Percentiles rank a stretch among this genome's conserved stretches.
These are phyloP conservation scores for Genyomyrus donnyi DNA, from an alignment of 2,113 vertebrate genomes.

Conservation along the genomic window DNA sequence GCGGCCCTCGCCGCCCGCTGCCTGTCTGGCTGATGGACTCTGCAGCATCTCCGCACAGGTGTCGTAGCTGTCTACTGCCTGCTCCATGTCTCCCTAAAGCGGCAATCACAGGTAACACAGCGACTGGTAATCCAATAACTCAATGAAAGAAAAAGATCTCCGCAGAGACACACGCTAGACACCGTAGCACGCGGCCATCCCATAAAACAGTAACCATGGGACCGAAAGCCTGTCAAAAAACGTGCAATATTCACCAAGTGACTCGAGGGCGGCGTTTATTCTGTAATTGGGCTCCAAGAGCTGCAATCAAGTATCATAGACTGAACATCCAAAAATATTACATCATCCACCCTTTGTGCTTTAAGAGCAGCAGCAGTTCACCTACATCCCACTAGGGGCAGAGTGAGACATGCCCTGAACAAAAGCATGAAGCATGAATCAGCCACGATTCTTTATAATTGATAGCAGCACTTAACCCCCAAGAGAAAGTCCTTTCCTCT, in stretches of 20 bases:
- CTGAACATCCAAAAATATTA: background rate
- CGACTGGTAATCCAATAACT: background rate
- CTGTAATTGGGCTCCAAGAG: background rate
- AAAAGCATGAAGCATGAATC: background rate
- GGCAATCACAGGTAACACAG: background rate
- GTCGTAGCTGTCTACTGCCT: slow-evolving; percentile 88
- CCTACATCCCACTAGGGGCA: background rate
- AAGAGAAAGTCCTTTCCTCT: background rate
- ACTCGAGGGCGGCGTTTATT: background rate
- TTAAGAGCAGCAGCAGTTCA: background rate
- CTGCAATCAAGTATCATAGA: background rate
- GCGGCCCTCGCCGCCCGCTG: slow-evolving; percentile 48
- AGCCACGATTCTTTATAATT: background rate
- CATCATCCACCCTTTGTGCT: background rate
- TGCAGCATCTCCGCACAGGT: slow-evolving; percentile 83
- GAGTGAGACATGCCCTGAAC: background rate
- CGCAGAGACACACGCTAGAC: background rate
- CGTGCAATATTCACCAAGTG: background rate
- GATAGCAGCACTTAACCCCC: background rate
- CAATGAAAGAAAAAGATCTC: background rate
- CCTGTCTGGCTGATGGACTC: slow-evolving; percentile 46
- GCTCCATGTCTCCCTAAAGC: slow-evolving; percentile 90
- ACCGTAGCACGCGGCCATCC: background rate
- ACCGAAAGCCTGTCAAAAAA: background rate
- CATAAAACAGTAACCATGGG: background rate